Base-by-base conservation (phyloP, 2,888 invertebrate species). In the Drosophila bunnanda region DNA sequence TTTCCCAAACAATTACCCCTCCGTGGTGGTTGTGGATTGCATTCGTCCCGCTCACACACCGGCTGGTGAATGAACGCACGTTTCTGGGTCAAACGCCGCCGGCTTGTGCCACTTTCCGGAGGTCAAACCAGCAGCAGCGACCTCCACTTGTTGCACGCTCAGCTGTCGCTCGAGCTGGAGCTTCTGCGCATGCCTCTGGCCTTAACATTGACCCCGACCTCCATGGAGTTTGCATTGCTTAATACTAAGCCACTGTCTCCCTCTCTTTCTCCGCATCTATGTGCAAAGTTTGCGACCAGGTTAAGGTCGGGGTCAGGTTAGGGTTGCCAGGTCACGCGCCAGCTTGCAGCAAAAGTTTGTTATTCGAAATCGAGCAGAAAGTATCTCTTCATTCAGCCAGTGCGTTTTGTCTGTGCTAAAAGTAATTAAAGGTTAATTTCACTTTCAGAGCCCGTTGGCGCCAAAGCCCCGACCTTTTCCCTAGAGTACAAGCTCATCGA, bases 371-470 rank as follows among this genome's bases (percentile, higher is more conserved):
- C 17, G 4, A 38, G 39, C 25, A 13, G 32, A 39, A 46, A 61
- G 46, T 38, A 52, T 17, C 15, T 48, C 56, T 8, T 32, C 74
- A 78, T 75, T 70, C 73, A 67, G 66, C 17, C 58, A 61, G 58
- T 71, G 55, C 64, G 55, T 12, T 8, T 41, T 13, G 39, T 17
- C 44, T 50, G 6, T 15, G 10, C 20, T 44, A 36, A n/a, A 6
- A 2, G 9, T 48, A 36, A 38, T 17, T 56, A 15, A 43, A 30
- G 25, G 6, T 20, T 50, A 43, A n/a, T 39, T 48, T 39, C 17
- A 41, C 43, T 75, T 78, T 57, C 93, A 95, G 95, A 95, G 90
- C 95, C 95, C 9, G 94, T 95, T 71, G 95, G 95, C 91, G 94
- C 94, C 73, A 95, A 95, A 89, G 93, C 94, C 52, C 95, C 95